Evolutionary conservation across 2,888 invertebrate species (phyloP), one percentile per base, ranked within the genome.

Genomic region (Unio pictorum): DNA sequence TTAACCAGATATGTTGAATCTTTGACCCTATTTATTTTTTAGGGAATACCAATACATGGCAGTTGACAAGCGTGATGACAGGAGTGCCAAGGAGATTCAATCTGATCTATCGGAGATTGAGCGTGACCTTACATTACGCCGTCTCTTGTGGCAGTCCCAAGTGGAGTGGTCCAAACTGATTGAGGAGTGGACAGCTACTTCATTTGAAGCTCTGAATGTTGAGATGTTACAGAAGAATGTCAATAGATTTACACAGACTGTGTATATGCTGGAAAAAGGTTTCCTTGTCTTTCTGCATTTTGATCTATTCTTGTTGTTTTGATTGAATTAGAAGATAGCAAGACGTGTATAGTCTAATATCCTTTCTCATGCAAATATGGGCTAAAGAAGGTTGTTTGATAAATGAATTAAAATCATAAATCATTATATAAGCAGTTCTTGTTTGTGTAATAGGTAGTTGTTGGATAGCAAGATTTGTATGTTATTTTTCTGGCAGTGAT

Each of bases 261-360:
- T 89, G n/a, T 90, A 87, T 76, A 88, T 90, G 87, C 80, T 90
- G 60, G 89, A 90, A 74, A 90, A 90, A 86, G 89, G 89, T 89
- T 58, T 73, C 66, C 5, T 8, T 11, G 45, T 15, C 45, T 45
- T 45, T 45, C 11, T 45, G 15, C 11, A 45, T 45, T 11, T 3
- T 45, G 8, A 45, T 15, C 11, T 45, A 3, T 45, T 45, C 45
- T 45, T 45, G 45, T 45, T 45, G 15, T 45, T 15, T 15, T 45
- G 45, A 3, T 45, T 45, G 45, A 45, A 45, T 45, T 15, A 45
- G 45, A 11, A 45, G 15, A 34, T 4, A 34, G 34, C 34, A 1
- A 34, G 0, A 34, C 8, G 8, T 1, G 34, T 8, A 34, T 8
- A 34, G 45, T 15, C 45, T 15, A 3, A 45, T 45, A 11, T 45